Conservation (phyloP, 2,113 vertebrate genomes). For the Eonycteris spelaea region DNA sequence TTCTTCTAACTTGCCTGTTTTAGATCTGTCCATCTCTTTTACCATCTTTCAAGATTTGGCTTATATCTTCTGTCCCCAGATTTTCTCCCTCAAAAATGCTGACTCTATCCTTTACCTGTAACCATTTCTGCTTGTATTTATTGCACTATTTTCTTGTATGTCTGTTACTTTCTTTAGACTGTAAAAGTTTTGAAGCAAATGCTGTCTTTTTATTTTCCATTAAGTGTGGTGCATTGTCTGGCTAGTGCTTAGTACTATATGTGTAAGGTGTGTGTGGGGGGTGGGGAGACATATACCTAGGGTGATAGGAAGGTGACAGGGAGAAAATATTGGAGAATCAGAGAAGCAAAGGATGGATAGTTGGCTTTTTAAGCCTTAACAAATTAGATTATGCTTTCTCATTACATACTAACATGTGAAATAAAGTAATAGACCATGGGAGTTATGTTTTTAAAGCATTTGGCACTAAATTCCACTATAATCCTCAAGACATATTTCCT, state of each 20-base stretch:
- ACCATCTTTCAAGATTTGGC: not conserved
- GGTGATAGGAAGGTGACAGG: not conserved
- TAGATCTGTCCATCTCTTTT: not conserved
- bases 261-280: not conserved
- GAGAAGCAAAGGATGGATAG: not conserved
- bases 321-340: not conserved
- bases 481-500: slow-evolving; percentile 31
- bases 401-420: slow-evolving; percentile 56
- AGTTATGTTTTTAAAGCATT: slow-evolving; percentile 57
- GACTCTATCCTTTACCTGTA: not conserved
- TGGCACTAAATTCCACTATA: slow-evolving; percentile 29
- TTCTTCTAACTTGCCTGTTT: not conserved
- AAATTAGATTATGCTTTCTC: slow-evolving; percentile 27
- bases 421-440: slow-evolving; percentile 51
- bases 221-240: not conserved
- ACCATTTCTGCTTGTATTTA: not conserved
- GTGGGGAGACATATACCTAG: rapidly evolving
- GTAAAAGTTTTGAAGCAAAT: not conserved
- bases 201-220: not conserved
- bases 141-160: not conserved
- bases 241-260: not conserved
- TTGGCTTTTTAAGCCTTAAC: not conserved
- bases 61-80: not conserved
- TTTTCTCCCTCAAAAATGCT: not conserved
- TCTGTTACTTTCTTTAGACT: not conserved